Evolutionary conservation across 1,140 invertebrate genomes (phyloP).

Genomic region (Forficula auricularia): DNA sequence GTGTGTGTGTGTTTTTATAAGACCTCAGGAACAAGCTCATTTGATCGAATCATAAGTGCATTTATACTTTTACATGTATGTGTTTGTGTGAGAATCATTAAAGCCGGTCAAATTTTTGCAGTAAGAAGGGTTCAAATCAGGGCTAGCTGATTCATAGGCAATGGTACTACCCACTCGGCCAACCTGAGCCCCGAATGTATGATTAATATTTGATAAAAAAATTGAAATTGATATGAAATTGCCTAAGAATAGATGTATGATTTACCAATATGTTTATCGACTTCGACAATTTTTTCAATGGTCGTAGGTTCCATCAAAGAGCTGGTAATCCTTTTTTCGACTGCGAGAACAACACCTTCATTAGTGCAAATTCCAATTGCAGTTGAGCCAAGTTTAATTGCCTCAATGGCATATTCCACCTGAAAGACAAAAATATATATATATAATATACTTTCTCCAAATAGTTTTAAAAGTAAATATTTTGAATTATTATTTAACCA

Average conservation of each 20-base stretch:
- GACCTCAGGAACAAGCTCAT: no score
- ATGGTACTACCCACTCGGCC: no score
- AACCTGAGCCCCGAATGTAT: no score
- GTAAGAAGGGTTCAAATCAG: no score
- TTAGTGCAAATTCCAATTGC: conserved; percentile 93
- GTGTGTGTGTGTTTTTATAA: no score
- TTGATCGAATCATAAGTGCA: no score
- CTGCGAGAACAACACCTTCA: conserved; percentile 88
- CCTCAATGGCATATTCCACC: conserved; percentile 99
- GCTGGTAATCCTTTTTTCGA: conserved; percentile 95
- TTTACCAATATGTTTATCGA: conserved; percentile 86
- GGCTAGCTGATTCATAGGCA: no score
- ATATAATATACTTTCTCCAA: conserved; percentile 3
- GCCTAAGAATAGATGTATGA: conserved; percentile 1
- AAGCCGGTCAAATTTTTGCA: no score
- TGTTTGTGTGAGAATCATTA: no score
- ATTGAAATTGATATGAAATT: neutral
- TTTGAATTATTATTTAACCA: no score
- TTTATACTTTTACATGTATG: no score
- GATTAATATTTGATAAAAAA: conserved; percentile 2
- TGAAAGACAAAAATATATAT: conserved; percentile 17
- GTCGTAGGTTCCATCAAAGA: conserved; percentile 88
- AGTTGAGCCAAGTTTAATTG: conserved; percentile 97
- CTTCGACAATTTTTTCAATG: conserved; percentile 92
- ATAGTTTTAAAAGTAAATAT: no score